Base-by-base conservation (phyloP, 2,113 vertebrate genomes). In the Callorhinus ursinus region DNA sequence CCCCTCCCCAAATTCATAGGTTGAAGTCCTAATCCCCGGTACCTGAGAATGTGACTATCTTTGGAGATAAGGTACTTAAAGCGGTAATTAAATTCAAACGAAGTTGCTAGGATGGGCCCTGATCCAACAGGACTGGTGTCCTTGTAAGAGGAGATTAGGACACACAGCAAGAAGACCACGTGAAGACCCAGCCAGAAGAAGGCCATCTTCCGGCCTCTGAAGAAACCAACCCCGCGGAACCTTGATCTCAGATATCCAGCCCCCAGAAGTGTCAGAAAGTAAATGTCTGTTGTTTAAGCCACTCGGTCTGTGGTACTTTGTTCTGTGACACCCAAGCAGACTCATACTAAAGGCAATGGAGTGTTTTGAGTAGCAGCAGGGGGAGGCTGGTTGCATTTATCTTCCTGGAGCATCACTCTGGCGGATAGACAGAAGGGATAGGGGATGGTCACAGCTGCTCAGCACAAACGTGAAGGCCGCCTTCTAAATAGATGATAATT, bases 371-470 rank as follows among this genome's bases (percentile, higher is more conserved):
- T n/a, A 42, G 21, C 4, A 28, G n/a, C 4, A 28, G n/a, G 5
- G 39, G 21, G 28, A 46, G 13, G 36, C 18, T 22, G 28, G 22
- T 53, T 77, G 63, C 16, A 31, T 33, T 83, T 36, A 26, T 12
- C 42, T 72, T 77, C 81, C 6, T 61, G 49, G 65, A 53, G 4
- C 71, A 3, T 39, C 33, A 7, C 39, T 93, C 7, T 65, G 36
- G 24, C 19, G n/a, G 28, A 21, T 63, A 59, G 46, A n/a, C 9
- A 22, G 59, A 51, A 67, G 59, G 16, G 11, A 39, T 7, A 10
- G 13, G 1, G 0, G 0, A 4, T 3, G 0, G 13, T 7, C 19
- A 26, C 18, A 39, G 76, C 12, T 24, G 9, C 39, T 11, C 36
- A 65, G 22, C 53, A 15, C 69, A 61, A 2, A 24, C 19, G 21